Evolutionary conservation across 2,888 invertebrate genomes (phyloP).

Genomic region (Hirtodrosophila histrioides): DNA sequence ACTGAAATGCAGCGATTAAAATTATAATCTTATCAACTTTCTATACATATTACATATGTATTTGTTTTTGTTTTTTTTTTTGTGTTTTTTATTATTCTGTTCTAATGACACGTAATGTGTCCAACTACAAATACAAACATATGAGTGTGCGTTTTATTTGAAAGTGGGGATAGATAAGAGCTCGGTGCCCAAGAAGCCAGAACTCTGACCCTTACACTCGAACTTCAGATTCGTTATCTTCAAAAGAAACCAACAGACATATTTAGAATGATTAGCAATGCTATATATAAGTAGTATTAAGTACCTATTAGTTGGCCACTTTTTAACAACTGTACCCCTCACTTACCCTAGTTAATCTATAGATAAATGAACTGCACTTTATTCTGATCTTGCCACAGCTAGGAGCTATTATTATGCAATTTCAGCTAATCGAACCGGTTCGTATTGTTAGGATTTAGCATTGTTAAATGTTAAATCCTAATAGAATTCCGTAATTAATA

Average conservation of each 20-base stretch:
- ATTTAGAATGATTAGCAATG: slow-evolving; percentile 2
- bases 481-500: neutral
- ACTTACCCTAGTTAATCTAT: no score
- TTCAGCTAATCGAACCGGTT: slow-evolving; percentile 6
- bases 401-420: no score
- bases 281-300: neutral
- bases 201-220: slow-evolving; percentile 45
- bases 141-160: neutral
- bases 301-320: neutral
- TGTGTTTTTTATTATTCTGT: neutral
- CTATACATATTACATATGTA: slow-evolving; percentile 4
- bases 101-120: slow-evolving; percentile 30
- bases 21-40: slow-evolving; percentile 40
- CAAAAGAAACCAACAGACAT: neutral
- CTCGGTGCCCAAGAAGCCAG: neutral
- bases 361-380: no score
- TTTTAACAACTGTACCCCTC: no score
- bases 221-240: slow-evolving; percentile 37
- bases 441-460: neutral
- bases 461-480: neutral
- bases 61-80: slow-evolving; percentile 9
- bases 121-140: slow-evolving; percentile 1
- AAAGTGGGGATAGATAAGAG: slow-evolving; percentile 33
- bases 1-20: slow-evolving; percentile 30
- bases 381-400: no score